phyloP scores from a whole-genome alignment of 2,888 invertebrate genomes.

The Pachymerium ferrugineum region DNA sequence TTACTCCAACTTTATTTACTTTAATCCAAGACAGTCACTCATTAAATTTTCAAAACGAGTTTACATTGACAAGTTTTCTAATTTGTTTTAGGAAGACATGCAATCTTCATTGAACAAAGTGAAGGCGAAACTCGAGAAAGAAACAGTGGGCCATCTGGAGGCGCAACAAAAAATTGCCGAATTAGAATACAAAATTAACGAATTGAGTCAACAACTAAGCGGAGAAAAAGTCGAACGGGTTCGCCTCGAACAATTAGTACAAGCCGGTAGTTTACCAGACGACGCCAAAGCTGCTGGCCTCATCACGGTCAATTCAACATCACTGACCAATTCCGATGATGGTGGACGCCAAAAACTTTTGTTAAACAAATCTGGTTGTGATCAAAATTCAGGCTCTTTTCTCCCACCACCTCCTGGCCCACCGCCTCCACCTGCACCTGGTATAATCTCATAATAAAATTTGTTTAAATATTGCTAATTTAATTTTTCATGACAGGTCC shows the following conservation, averaged over 20 bases:
- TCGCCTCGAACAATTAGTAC: slow-evolving; percentile 76
- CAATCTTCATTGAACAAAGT: slow-evolving; percentile 73
- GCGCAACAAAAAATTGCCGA: slow-evolving; percentile 68
- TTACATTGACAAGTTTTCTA: background rate
- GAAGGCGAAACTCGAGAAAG: slow-evolving; percentile 81
- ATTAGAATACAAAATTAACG: slow-evolving; percentile 58
- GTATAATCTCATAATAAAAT: background rate
- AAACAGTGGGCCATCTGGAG: slow-evolving; percentile 79
- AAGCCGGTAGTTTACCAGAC: slow-evolving; percentile 85
- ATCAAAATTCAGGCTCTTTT: slow-evolving; percentile 36
- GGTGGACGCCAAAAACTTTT: slow-evolving; percentile 33
- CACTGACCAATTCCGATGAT: background rate
- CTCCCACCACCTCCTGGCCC: slow-evolving; percentile 48
- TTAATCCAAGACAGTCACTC: no score
- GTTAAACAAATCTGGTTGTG: slow-evolving; percentile 35
- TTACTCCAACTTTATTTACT: no score
- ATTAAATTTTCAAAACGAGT: background rate
- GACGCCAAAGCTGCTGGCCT: slow-evolving; percentile 67
- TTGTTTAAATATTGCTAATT: background rate
- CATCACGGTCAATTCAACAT: slow-evolving; percentile 36
- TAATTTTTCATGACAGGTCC: slow-evolving; percentile 38
- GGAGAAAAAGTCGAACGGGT: slow-evolving; percentile 59
- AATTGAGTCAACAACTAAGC: slow-evolving; percentile 60
- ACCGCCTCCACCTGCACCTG: slow-evolving; percentile 57
- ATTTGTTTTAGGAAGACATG: slow-evolving; percentile 63